Conservation (phyloP, 1,140 invertebrate genomes). For the Helicorthomorpha holstii region DNA sequence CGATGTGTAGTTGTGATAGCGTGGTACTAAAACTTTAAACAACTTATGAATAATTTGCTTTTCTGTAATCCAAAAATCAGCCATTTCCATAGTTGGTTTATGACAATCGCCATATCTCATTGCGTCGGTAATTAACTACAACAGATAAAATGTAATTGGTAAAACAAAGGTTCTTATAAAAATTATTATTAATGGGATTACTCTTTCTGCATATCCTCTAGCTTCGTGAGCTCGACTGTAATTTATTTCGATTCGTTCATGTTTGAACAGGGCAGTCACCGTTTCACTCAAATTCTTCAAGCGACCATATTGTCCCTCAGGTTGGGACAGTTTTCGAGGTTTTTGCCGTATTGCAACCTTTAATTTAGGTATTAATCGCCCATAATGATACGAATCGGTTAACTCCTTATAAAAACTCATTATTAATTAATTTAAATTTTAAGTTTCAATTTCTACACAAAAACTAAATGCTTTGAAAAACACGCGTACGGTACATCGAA, state of each 20-base stretch:
- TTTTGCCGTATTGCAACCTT: conserved; percentile 40
- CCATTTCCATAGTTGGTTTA: conserved; percentile 69
- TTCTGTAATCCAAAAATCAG: conserved; percentile 73
- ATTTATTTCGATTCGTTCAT: conserved; percentile 72
- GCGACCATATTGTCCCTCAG: conserved; percentile 54
- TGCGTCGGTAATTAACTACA: conserved; percentile 77
- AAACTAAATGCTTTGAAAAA: too few relatives aligned
- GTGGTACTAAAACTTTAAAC: conserved; percentile 76
- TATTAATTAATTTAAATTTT: too few relatives aligned
- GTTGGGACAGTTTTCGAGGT: conserved; percentile 37
- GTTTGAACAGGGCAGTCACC: conserved; percentile 66
- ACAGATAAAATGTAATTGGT: conserved; percentile 18
- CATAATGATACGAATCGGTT: neutral
- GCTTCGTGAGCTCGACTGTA: conserved; percentile 59
- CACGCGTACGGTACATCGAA: too few relatives aligned
- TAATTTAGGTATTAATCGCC: conserved; percentile 45
- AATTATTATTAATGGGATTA: conserved; percentile 11
- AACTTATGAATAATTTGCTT: conserved; percentile 80
- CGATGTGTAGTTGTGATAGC: conserved; percentile 48
- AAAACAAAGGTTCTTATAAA: conserved; percentile 3
- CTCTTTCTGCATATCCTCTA: conserved; percentile 67
- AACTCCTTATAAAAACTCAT: too few relatives aligned
- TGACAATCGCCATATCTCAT: conserved; percentile 67
- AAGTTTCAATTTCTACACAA: too few relatives aligned
- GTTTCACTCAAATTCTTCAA: conserved; percentile 56